A percentile compares a stretch with the other conserved stretches of the same genome.
Evolutionary conservation across 2,797 vertebrate genomes (phyloP).

Genomic region (Semotilus atromaculatus): DNA sequence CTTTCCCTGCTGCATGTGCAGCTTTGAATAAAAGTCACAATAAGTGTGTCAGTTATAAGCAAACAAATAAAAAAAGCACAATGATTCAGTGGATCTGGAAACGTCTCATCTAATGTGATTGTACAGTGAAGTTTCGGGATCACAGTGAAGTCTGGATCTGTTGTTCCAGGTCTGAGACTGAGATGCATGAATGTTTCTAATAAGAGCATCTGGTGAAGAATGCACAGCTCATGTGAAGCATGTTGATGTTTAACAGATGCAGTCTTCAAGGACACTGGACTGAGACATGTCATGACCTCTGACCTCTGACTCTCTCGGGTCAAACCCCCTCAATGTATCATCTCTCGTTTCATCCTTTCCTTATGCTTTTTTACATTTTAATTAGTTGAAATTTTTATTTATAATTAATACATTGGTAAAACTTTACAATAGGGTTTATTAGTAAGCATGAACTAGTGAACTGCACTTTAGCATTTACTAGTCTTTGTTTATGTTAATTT

Average conservation of each 20-base stretch:
- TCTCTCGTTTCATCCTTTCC: not conserved
- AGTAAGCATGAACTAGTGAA: no score
- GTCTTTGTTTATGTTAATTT: no score
- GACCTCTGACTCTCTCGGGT: not conserved
- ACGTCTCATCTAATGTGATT: not conserved
- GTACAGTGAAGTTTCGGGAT: not conserved
- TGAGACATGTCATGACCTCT: not conserved
- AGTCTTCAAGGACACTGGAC: not conserved
- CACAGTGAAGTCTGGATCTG: not conserved
- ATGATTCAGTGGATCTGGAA: not conserved
- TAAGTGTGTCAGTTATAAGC: not conserved
- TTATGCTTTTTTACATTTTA: not conserved
- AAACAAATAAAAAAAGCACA: not conserved
- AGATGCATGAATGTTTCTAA: not conserved
- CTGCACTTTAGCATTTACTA: no score
- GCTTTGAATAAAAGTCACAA: not conserved
- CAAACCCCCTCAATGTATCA: not conserved
- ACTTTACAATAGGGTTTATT: no score
- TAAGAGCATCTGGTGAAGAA: not conserved
- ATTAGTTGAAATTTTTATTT: not conserved
- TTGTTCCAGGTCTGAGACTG: not conserved
- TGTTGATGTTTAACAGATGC: constrained; percentile 23
- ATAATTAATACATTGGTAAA: not conserved
- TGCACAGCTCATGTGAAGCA: constrained; percentile 22
- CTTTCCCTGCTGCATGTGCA: not conserved